Base-by-base conservation (phyloP, 2,888 invertebrate species). In the Augiades crinisus region DNA sequence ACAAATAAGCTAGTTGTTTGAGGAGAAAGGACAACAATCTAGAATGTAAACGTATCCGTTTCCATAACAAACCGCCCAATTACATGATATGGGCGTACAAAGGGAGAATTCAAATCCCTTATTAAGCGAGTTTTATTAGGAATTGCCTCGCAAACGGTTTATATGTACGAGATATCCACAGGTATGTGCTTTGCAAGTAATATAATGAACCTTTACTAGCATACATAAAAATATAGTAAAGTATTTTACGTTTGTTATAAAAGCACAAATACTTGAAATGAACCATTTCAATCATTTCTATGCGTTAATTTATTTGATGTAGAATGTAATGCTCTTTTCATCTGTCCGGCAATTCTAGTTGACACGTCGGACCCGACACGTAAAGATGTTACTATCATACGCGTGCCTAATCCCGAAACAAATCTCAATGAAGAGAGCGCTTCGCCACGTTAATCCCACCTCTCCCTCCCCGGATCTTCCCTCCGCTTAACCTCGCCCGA, bases 401-500 rank as follows among this genome's bases (percentile, higher is more conserved):
- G 82, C 75, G 75, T 69, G 77, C 78, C 78, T 87, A 88, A 89
- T 87, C 86, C 87, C 77, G 76, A 85, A 86, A 89, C 88, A 88
- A 89, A 89, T 89, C 89, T 88, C 88, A 88, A 89, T 88, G 88
- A 87, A 85, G 82, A 86, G 82, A 79, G 81, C 75, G 78, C 63
- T 57, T 79, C 80, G 79, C 78, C 77, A 71, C 75, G 69, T 67
- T 82, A 86, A 86, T 84, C 86, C 84, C 67, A 62, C 70, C 72
- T 74, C 67, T 60, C 65, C 67, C 65, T 66, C 44, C 65, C 64
- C 64, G 62, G 65, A 56, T 58, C 64, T 65, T 67, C 57, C 65
- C 59, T 59, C 66, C 65, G 66, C 74, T 65, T 68, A 60, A 66
- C 69, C 72, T 66, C 63, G 69, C 78, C 78, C 83, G 80, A 87